Evolutionary conservation across 2,797 vertebrate genomes (phyloP), one percentile per base, ranked within the genome.

Genomic region (Fistularia commersonii): DNA sequence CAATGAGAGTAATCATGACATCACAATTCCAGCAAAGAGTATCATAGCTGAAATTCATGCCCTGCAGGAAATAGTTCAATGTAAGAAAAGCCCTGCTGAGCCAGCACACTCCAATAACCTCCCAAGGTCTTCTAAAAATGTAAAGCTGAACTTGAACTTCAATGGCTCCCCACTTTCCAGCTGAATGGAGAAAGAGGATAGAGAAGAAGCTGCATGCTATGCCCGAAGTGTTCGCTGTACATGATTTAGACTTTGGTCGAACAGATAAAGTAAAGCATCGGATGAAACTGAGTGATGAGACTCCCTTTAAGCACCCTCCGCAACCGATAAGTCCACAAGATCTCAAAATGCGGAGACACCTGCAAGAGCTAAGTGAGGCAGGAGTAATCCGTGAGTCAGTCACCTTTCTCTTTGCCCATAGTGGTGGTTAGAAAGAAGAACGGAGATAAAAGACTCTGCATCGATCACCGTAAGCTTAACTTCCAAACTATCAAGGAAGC

Each of bases 381-480:
- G 41, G 41, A 3, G 1, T 47, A 11, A 47, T 32, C 8, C 6
- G 41, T 9, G 41, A 42, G 12, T 42, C 41, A 14, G 13, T 15
- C 12, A 8, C 41, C 41, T 1, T 42, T 42, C 15, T n/a, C n/a
- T 14, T 42, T 13, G 0, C 41, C 41, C 7, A 42, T 15, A 6
- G 13, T 42, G 11, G 8, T 58, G 45, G 42, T 54, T 1, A 38
- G 31, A 6, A 54, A 54, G 15, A 53, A 54, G 5, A 54, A 37
- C 32, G 10, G 31, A 8, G 1, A 33, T 3, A 40, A 45, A 3
- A 11, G 11, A 1, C 6, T 36, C 0, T 63, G 47, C 32, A 33
- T 54, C 3, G 41, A 66, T 32, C 60, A 66, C 32, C 11, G 45
- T 3, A 54, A 45, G 6, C 6, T 68, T 4, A 60, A 67, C 8